Evolutionary conservation across 2,113 vertebrate species (phyloP).

Genomic region (Ranitomeya imitator): DNA sequence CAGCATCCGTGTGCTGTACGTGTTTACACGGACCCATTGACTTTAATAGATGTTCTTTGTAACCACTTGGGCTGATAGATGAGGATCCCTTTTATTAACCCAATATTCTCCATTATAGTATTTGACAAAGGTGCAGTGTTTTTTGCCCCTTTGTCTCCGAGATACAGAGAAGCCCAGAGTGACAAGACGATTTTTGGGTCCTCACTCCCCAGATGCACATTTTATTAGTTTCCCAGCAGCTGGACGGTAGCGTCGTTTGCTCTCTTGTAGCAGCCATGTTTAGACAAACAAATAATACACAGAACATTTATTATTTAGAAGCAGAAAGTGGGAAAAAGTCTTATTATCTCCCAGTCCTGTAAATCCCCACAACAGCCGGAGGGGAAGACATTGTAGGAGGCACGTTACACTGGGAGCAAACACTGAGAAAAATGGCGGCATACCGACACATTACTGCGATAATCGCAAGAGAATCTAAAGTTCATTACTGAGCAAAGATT

Average conservation of each 20-base stretch:
- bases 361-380: not conserved
- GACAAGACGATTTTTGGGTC: not conserved
- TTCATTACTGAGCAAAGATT: too few species aligned
- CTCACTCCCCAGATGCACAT: slow-evolving; percentile 8
- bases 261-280: slow-evolving; percentile 15
- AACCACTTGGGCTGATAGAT: too few species aligned
- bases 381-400: not conserved
- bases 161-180: not conserved
- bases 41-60: too few species aligned
- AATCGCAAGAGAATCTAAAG: not conserved
- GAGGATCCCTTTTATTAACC: too few species aligned
- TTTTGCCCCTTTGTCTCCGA: not conserved
- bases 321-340: not conserved
- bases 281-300: not conserved
- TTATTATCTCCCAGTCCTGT: not conserved
- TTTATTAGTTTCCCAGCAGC: slow-evolving; percentile 14
- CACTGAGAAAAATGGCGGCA: not conserved
- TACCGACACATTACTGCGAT: not conserved
- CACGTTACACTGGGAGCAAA: not conserved
- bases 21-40: too few species aligned
- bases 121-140: not conserved
- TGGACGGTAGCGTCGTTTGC: not conserved
- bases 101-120: too few species aligned
- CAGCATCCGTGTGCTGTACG: too few species aligned
- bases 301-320: not conserved